Evolutionary conservation across 37 sponge, comb jelly and placozoan genomes (phyloP).

Genomic region (Crambe crambe): DNA sequence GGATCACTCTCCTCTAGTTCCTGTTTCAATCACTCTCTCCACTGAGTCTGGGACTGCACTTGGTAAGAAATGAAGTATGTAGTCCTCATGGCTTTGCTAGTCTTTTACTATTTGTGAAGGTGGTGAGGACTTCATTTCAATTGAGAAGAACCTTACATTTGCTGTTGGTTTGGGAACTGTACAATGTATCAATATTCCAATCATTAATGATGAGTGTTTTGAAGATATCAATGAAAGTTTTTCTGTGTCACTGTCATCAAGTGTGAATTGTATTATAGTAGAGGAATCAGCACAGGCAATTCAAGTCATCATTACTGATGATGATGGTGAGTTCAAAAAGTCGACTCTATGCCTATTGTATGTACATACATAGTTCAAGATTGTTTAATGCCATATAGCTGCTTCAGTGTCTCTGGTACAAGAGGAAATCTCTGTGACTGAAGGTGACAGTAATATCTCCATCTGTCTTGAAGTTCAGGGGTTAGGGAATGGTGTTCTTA

Average conservation of each 20-base stretch:
- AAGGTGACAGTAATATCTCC: too few species aligned
- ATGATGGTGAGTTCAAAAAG: background rate
- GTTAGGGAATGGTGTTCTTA: too few species aligned
- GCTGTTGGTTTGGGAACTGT: background rate
- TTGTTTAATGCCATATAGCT: too few species aligned
- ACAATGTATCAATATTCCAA: background rate
- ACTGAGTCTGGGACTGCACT: background rate
- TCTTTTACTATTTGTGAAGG: background rate
- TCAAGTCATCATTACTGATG: background rate
- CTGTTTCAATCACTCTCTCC: background rate
- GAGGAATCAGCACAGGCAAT: background rate
- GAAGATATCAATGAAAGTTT: background rate
- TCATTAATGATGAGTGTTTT: background rate
- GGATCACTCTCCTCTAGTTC: background rate
- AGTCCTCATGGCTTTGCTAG: background rate
- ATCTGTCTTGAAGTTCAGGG: too few species aligned
- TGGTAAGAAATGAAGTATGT: background rate
- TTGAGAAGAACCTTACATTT: background rate
- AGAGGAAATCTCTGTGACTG: too few species aligned
- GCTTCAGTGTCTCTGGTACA: too few species aligned
- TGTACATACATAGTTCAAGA: too few species aligned
- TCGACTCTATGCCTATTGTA: too few species aligned
- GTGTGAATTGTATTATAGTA: background rate
- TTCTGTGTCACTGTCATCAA: background rate
- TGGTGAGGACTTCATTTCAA: background rate